Percentiles rank a stretch among this genome's conserved stretches.
These are phyloP conservation scores for Brachionus angularis DNA, from an alignment of 1,140 invertebrate species.

Conservation along the genomic window DNA sequence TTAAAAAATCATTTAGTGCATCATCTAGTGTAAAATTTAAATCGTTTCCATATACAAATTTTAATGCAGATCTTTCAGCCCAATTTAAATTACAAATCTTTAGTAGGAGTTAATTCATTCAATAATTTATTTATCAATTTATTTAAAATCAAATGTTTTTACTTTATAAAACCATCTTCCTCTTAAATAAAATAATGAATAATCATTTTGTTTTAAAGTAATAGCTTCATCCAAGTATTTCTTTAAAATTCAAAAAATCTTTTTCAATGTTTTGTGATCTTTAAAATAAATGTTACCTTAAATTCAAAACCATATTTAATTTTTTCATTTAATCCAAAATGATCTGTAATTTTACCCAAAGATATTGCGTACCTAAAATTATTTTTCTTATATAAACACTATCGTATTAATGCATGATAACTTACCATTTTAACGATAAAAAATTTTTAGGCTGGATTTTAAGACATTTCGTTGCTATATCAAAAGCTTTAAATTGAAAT, in stretches of 20 bases:
- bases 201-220: neutral
- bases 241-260: neutral
- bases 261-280: neutral
- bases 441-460: neutral
- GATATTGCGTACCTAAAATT: conserved; percentile 20
- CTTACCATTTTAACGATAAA: conserved; percentile 33
- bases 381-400: neutral
- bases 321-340: conserved; percentile 6
- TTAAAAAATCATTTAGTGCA: conserved; percentile 28
- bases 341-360: neutral
- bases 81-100: conserved; percentile 28
- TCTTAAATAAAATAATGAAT: neutral
- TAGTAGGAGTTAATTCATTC: neutral
- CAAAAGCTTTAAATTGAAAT: neutral
- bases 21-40: conserved; percentile 21
- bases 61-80: conserved; percentile 18
- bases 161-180: conserved; percentile 36
- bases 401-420: neutral
- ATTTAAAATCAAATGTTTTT: neutral
- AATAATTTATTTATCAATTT: neutral
- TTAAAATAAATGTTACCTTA: neutral
- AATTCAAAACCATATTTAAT: conserved; percentile 41
- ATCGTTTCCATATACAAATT: neutral
- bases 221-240: conserved; percentile 34
- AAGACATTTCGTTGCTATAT: neutral